Evolutionary conservation across 2,888 invertebrate species (phyloP), one percentile per base, ranked within the genome.

Genomic region (Catocala sponsa): DNA sequence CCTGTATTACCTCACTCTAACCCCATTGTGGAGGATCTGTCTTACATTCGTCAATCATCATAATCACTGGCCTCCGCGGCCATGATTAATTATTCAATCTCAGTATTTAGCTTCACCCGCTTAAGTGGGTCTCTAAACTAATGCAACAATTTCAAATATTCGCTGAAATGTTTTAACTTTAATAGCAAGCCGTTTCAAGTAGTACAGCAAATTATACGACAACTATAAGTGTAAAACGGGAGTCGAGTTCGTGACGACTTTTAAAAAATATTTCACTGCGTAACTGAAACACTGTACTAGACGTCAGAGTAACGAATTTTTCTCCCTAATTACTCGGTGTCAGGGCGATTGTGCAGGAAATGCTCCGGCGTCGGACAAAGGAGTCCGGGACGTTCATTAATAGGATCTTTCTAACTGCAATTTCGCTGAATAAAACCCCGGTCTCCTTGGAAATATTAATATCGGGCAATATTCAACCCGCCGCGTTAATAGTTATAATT

Each of bases 391-490:
- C 94, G 91, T 92, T 93, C 92, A 94, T 94, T 94, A 94, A 94
- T 94, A 94, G 92, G 90, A 91, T 93, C 93, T 91, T 90, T 91
- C 91, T 90, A 91, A 92, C 92, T 94, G 93, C 93, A 92, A 91
- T 92, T 89, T 90, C 82, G 85, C 87, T 92, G 92, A 92, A 93
- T 92, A 91, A 91, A 92, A 92, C 88, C 78, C 69, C 67, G 82
- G 81, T 82, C 85, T 83, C 86, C 81, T 81, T 82, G 86, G 90
- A 89, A 91, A 91, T 91, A 94, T 92, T 94, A 93, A 94, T 94
- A 93, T 91, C 89, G 86, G 86, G 78, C 85, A 84, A 87, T 84
- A 90, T 90, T 87, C 82, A 86, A 86, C 83, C 81, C 82, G 81
- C 83, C 74, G 80, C 84, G 81, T 84, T 91, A 89, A 90, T 91